Evolutionary conservation across 2,888 invertebrate genomes (phyloP).

Genomic region (Amiota communis): DNA sequence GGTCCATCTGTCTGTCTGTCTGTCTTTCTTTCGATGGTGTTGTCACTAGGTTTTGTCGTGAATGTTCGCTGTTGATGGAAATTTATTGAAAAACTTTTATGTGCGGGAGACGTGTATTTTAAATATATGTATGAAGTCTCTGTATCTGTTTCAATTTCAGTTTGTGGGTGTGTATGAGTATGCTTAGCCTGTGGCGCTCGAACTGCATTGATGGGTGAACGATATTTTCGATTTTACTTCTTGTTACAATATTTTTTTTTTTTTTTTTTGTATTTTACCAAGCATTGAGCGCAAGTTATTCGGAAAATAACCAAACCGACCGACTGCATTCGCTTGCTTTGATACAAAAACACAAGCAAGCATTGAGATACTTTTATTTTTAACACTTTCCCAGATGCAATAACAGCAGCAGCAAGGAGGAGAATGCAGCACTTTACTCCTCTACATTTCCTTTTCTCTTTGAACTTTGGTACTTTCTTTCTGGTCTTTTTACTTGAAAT

Average conservation of each 20-base stretch:
- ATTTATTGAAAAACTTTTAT: conserved; percentile 66
- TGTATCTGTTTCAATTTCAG: background rate
- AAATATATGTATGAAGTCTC: conserved; percentile 39
- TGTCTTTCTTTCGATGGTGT: background rate
- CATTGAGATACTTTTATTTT: conserved; percentile 1
- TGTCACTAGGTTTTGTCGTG: conserved; percentile 24
- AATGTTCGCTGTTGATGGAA: conserved; percentile 55
- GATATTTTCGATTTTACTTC: background rate
- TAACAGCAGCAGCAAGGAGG: too few relatives aligned
- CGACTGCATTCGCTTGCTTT: background rate
- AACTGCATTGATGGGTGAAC: conserved; percentile 52
- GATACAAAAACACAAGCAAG: conserved; percentile 38
- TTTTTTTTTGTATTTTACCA: conserved; percentile 58
- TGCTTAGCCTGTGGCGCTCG: conserved; percentile 21
- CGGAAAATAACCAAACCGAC: conserved; percentile 59
- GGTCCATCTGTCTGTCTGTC: background rate
- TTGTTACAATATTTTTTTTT: conserved; percentile 45
- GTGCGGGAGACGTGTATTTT: background rate
- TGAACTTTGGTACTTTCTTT: conserved; percentile 21
- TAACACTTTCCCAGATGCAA: background rate
- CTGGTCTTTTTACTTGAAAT: conserved; percentile 67
- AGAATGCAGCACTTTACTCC: too few relatives aligned
- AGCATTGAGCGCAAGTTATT: conserved; percentile 67
- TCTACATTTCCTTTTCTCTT: too few relatives aligned
- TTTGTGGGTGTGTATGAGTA: background rate